Conservation (phyloP, 1,140 invertebrate genomes). For the Metaphire vulgaris region DNA sequence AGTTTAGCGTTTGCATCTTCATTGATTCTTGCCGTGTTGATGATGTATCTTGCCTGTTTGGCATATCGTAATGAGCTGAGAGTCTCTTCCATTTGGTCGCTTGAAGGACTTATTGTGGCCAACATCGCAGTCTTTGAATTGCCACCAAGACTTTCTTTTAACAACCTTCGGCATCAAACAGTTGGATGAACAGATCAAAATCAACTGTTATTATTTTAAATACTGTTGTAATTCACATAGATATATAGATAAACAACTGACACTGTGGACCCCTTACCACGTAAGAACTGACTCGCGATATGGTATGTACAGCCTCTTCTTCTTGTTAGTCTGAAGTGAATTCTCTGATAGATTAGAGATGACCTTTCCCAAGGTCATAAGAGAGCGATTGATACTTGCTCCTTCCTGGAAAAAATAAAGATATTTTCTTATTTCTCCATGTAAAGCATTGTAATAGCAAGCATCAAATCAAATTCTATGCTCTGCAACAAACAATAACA, state of each 20-base stretch:
- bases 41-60: slow-evolving; percentile 46
- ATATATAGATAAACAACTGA: not conserved
- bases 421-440: too few species aligned
- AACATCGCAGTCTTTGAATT: slow-evolving; percentile 92
- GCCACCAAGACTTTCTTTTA: slow-evolving; percentile 86
- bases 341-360: slow-evolving; percentile 62
- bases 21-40: slow-evolving; percentile 49
- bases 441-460: too few species aligned
- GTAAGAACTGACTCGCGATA: slow-evolving; percentile 86
- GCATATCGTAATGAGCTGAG: slow-evolving; percentile 69
- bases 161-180: slow-evolving; percentile 63
- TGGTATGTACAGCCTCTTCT: slow-evolving; percentile 65
- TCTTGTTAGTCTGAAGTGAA: slow-evolving; percentile 37
- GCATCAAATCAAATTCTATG: too few species aligned
- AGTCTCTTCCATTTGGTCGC: slow-evolving; percentile 69
- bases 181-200: not conserved
- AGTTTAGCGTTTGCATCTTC: slow-evolving; percentile 87
- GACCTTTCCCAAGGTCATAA: slow-evolving; percentile 76
- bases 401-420: slow-evolving; percentile 60
- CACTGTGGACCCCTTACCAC: slow-evolving; percentile 58
- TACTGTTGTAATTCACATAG: too few species aligned
- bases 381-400: slow-evolving; percentile 68
- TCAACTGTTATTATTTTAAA: not conserved
- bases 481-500: too few species aligned
- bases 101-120: slow-evolving; percentile 66